Base-by-base conservation (phyloP, 2,888 invertebrate genomes). In the Synanthedon formicaeformis region DNA sequence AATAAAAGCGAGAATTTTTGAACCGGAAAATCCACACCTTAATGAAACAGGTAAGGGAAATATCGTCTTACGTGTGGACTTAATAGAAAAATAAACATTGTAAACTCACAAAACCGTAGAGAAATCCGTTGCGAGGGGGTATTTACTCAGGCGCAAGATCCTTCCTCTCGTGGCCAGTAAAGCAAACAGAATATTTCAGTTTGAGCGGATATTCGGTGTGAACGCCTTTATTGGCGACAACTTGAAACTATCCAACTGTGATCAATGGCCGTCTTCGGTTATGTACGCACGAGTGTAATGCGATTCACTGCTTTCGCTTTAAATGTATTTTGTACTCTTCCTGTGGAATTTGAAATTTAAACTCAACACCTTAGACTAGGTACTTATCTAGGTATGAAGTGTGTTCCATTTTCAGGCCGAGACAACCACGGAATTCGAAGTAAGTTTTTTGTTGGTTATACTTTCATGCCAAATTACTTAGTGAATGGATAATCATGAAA, bases 131-230 rank as follows among this genome's bases (percentile, higher is more conserved):
- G 58, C 54, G 57, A 60, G 59, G 54, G 62, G 58, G 52, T 77
- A 65, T 81, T 80, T 81, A 67, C 65, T 74, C 75, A 66, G 64
- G 66, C 73, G 71, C 62, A 66, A 67, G 64, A 71, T 68, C 71
- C 69, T 67, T 65, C 62, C 63, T 60, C 63, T 60, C 60, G 57
- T 68, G 74, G 64, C 64, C 71, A 67, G 69, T 57, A 63, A 65
- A 72, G 71, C 73, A 73, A 73, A 77, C 71, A 14, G 45, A 45
- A n/a, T 45, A 34, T 34, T 34, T 34, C 45, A n/a, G 45, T 45
- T 34, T 34, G 34, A 34, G 10, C 45, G 66, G 67, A 69, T 59
- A 58, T 61, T 65, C 71, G 68, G 68, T 72, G 69, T 62, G 68
- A 45, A 41, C 56, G 58, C 62, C 63, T 63, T 62, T 66, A 68